A percentile compares a stretch with the other conserved stretches of the same genome.
Conservation (phyloP, 2,797 vertebrate genomes). For the Coregonus ussuriensis region DNA sequence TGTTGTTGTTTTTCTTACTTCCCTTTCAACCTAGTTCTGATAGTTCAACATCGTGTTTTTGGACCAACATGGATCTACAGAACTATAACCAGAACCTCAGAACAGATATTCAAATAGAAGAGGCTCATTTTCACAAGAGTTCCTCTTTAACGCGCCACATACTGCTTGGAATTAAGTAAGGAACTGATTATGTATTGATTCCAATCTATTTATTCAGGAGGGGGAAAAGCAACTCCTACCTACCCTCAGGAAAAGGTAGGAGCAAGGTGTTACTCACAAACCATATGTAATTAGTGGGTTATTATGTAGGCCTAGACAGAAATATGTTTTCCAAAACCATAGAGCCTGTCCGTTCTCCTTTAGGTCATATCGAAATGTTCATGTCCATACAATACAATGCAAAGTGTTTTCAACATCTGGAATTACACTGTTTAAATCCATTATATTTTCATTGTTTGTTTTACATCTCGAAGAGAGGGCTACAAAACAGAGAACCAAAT, state of each 20-base stretch:
- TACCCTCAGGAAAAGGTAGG: too few relatives aligned
- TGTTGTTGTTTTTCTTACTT: too few relatives aligned
- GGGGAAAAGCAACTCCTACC: conserved; percentile 17
- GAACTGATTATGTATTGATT: conserved; percentile 71
- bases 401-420: too few relatives aligned
- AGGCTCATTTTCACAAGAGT: neutral
- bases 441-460: neutral
- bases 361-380: neutral
- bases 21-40: too few relatives aligned
- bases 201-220: conserved; percentile 44
- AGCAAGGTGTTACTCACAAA: too few relatives aligned
- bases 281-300: neutral
- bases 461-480: neutral
- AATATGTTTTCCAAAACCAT: neutral
- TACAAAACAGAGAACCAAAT: neutral
- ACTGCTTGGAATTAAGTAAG: conserved; percentile 39
- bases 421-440: too few relatives aligned
- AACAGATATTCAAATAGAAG: neutral
- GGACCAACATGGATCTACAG: too few relatives aligned
- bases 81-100: too few relatives aligned
- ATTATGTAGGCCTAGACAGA: neutral
- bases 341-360: neutral
- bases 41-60: too few relatives aligned
- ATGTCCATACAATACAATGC: neutral
- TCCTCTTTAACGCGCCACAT: conserved; percentile 7